Evolutionary conservation across 2,797 vertebrate genomes (phyloP).

Genomic region (Argentina silus): DNA sequence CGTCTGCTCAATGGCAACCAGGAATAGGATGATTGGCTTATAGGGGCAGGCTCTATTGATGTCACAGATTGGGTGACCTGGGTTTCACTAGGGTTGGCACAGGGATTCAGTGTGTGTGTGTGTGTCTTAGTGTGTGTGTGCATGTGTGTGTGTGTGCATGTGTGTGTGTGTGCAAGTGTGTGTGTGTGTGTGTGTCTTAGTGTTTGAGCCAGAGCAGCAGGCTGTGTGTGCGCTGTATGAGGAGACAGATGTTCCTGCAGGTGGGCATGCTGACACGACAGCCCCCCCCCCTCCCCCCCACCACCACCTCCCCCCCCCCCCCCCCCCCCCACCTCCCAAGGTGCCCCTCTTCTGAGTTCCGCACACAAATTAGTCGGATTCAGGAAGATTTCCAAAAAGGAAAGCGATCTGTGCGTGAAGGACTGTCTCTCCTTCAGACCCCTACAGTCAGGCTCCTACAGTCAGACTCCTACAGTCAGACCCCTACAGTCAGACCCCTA

Average conservation of each 20-base stretch:
- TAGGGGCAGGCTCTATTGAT: too few species aligned
- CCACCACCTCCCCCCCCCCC: background rate
- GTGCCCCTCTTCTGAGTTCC: constrained; percentile 65
- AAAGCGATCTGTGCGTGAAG: constrained; percentile 52
- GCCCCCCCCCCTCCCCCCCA: background rate
- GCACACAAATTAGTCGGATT: constrained; percentile 65
- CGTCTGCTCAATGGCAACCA: background rate
- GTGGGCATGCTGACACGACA: constrained; percentile 72
- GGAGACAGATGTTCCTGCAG: constrained; percentile 79
- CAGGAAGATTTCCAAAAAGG: constrained; percentile 53
- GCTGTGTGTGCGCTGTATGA: constrained; percentile 40
- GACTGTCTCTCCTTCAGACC: constrained; percentile 60
- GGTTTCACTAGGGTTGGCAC: background rate
- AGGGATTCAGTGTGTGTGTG: background rate
- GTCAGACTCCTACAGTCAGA: too few species aligned
- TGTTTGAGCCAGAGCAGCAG: constrained; percentile 37
- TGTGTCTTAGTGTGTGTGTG: background rate
- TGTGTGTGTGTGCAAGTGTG: background rate
- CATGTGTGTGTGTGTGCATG: background rate
- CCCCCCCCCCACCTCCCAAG: constrained; percentile 48
- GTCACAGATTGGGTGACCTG: background rate
- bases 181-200: background rate
- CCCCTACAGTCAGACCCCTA: too few species aligned
- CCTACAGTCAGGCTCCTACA: too few species aligned
- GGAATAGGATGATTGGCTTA: background rate